A percentile compares a stretch with the other conserved stretches of the same genome.
phyloP scores from a whole-genome alignment of 2,888 invertebrate species.

The Hipparchia sbordonii region DNA sequence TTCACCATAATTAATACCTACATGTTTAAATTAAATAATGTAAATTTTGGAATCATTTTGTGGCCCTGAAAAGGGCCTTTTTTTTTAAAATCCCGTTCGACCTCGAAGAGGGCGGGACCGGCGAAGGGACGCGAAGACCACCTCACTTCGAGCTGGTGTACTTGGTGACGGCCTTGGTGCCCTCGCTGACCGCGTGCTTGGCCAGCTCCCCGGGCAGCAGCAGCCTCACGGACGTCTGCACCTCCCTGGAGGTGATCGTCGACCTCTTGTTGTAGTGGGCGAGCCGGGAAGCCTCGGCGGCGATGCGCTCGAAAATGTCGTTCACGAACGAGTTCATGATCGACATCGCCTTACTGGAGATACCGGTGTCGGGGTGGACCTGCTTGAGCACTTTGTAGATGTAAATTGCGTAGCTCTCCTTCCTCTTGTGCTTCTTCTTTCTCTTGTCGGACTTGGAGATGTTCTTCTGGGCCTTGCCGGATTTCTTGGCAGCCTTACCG shows the following conservation, averaged over 20 bases:
- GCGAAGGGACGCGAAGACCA: no score
- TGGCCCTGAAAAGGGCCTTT: neutral
- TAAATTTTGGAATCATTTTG: neutral
- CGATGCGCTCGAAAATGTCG: conserved; percentile 88
- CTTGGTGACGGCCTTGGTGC: conserved; percentile 85
- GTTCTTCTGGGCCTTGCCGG: conserved; percentile 82
- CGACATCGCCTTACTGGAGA: conserved; percentile 83
- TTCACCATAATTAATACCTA: neutral
- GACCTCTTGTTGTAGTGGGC: conserved; percentile 85
- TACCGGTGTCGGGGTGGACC: conserved; percentile 84
- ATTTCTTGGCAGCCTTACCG: conserved; percentile 72
- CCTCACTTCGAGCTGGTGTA: conserved; percentile 74
- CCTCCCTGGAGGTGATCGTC: conserved; percentile 86
- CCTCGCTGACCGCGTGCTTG: conserved; percentile 87
- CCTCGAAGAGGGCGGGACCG: neutral
- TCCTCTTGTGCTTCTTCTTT: conserved; percentile 81
- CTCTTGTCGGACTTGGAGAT: conserved; percentile 83
- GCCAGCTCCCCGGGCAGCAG: conserved; percentile 87
- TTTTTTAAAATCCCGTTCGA: neutral
- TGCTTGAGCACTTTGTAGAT: conserved; percentile 86
- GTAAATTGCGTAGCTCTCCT: conserved; percentile 83
- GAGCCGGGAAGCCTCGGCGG: conserved; percentile 84
- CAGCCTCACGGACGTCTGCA: conserved; percentile 86
- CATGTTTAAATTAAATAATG: no score
- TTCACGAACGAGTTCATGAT: conserved; percentile 89